phyloP scores from a whole-genome alignment of 2,797 vertebrate species.

The Platalea minor region DNA sequence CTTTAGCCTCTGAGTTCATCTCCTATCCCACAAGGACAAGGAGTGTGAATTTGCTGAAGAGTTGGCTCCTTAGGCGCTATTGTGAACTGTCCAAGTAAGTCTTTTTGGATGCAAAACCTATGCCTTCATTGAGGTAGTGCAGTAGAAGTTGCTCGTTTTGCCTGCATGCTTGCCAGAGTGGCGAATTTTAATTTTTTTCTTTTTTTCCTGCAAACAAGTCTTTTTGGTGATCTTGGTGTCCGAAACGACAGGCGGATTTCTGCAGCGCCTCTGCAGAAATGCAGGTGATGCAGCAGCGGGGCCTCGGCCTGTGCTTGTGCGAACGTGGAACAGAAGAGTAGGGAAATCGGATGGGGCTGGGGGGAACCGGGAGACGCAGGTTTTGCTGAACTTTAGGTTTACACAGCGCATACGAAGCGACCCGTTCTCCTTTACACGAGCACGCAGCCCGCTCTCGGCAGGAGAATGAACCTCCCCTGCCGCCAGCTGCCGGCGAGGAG shows the following conservation, averaged over 20 bases:
- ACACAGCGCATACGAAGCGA: fast-evolving
- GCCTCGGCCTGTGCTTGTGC: background rate
- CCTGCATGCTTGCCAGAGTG: fast-evolving
- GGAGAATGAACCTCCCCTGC: background rate
- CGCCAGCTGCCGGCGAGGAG: background rate
- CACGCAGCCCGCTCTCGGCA: fast-evolving
- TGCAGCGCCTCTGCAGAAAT: background rate
- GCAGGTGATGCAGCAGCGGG: fast-evolving
- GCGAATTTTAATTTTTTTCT: too few species aligned
- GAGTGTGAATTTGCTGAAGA: background rate
- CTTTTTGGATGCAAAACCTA: background rate
- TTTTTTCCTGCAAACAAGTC: background rate
- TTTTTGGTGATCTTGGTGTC: background rate
- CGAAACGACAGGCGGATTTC: background rate
- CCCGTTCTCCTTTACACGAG: fast-evolving
- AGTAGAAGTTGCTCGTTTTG: fast-evolving
- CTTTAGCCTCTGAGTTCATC: background rate
- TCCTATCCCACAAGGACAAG: background rate
- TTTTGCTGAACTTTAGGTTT: background rate
- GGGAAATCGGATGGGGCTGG: fast-evolving
- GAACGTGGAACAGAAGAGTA: fast-evolving
- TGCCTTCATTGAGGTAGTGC: fast-evolving
- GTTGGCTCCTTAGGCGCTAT: fast-evolving
- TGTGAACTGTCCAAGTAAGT: background rate
- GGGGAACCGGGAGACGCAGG: fast-evolving